These are phyloP conservation scores for Rhinolophus sinicus DNA, from an alignment of 2,113 vertebrate species.

Conservation along the genomic window DNA sequence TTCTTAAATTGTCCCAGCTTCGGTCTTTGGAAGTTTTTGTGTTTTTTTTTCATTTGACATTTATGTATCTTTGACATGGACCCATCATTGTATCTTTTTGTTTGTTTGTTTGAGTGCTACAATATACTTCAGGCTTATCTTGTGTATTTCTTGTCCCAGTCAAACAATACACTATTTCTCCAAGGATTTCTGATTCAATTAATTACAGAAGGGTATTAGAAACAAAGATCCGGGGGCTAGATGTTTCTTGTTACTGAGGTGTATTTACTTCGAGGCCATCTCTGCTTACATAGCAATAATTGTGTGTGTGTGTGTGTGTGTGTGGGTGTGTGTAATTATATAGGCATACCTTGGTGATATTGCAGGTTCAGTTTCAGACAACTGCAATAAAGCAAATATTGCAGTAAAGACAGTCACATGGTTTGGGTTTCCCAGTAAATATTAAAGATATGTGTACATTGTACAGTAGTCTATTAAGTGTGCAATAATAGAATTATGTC, in stretches of 20 bases:
- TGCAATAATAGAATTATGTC: not conserved
- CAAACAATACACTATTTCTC: not conserved
- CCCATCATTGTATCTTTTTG: not conserved
- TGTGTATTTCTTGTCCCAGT: not conserved
- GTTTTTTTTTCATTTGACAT: not conserved
- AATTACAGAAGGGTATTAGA: not conserved
- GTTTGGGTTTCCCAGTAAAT: not conserved
- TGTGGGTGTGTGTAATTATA: not conserved
- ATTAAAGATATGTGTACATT: not conserved
- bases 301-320: not conserved
- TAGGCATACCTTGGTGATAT: not conserved
- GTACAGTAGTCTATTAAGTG: not conserved
- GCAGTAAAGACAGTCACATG: not conserved
- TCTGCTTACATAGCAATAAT: not conserved
- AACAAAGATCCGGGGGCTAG: not conserved
- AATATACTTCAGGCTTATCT: not conserved
- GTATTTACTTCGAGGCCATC: not conserved
- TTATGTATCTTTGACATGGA: rapidly evolving
- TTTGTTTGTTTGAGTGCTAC: not conserved
- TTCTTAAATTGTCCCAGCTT: not conserved
- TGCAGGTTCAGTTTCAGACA: not conserved
- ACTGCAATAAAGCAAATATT: not conserved
- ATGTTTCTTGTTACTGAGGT: not conserved
- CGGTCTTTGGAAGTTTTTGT: not conserved
- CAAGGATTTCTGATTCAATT: not conserved